Evolutionary conservation across 2,113 vertebrate species (phyloP).

Genomic region (Willisornis vidua): DNA sequence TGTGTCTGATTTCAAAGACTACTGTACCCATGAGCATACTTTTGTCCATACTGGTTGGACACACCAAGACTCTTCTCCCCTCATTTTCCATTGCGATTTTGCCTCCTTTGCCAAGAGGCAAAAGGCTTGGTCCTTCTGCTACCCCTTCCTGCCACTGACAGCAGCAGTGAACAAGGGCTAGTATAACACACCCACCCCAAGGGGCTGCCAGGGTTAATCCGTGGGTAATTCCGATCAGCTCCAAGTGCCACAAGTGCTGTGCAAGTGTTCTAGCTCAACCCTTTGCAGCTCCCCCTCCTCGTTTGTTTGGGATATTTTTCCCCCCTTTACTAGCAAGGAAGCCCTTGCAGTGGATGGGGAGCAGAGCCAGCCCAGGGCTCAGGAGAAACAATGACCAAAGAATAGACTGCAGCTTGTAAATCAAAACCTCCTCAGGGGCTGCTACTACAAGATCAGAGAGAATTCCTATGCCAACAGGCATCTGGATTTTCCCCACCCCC

Average conservation of each 20-base stretch:
- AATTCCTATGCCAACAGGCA: neutral
- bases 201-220: neutral
- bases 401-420: constrained; percentile 25
- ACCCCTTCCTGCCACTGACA: neutral
- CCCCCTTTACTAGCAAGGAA: neutral
- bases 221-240: neutral
- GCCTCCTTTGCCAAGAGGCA: neutral
- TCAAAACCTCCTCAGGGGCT: constrained; percentile 13
- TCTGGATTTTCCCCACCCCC: neutral
- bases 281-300: neutral
- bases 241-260: neutral
- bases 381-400: neutral
- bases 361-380: neutral
- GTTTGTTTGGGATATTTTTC: neutral
- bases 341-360: neutral
- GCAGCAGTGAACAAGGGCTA: neutral
- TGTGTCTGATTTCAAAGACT: neutral
- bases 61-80: neutral
- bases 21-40: neutral
- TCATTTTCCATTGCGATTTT: neutral
- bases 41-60: neutral
- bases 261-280: neutral
- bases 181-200: neutral
- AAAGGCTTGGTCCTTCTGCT: neutral
- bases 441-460: constrained; percentile 32